Evolutionary conservation across 2,113 vertebrate species (phyloP).

Genomic region (Pangasianodon hypophthalmus): DNA sequence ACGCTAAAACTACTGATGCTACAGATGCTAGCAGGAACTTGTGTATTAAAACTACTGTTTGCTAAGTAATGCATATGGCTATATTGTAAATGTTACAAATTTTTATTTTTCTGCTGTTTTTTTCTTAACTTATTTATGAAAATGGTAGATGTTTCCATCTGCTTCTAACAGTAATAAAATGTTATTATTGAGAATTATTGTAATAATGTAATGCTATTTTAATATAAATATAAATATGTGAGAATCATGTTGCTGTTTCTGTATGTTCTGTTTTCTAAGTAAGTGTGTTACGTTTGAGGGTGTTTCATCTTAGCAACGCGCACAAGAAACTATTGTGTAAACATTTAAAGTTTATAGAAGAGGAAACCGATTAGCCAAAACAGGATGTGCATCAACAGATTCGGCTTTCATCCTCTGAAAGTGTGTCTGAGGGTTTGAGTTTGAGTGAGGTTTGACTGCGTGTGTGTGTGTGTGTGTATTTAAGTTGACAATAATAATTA

Average conservation of each 20-base stretch:
- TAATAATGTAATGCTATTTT: conserved; percentile 77
- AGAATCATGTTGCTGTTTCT: conserved; percentile 24
- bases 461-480: not conserved
- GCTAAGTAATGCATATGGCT: conserved; percentile 21
- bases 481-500: not conserved
- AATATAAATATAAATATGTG: conserved; percentile 73
- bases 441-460: not conserved
- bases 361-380: conserved; percentile 21
- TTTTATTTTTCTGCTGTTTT: conserved; percentile 55
- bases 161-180: conserved; percentile 74
- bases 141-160: conserved; percentile 55
- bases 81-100: conserved; percentile 54
- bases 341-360: not conserved
- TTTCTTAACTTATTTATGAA: conserved; percentile 79
- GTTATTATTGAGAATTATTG: conserved; percentile 64
- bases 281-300: not conserved
- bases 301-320: not conserved
- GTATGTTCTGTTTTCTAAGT: conserved; percentile 1
- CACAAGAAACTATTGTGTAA: not conserved
- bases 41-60: conserved; percentile 46
- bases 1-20: conserved; percentile 46
- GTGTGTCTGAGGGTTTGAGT: not conserved
- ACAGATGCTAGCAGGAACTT: conserved; percentile 21
- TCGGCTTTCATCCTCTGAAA: conserved; percentile 16
- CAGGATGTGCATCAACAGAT: conserved; percentile 23